phyloP scores from a whole-genome alignment of 2,797 vertebrate genomes.

The Gobionotothen gibberifrons region DNA sequence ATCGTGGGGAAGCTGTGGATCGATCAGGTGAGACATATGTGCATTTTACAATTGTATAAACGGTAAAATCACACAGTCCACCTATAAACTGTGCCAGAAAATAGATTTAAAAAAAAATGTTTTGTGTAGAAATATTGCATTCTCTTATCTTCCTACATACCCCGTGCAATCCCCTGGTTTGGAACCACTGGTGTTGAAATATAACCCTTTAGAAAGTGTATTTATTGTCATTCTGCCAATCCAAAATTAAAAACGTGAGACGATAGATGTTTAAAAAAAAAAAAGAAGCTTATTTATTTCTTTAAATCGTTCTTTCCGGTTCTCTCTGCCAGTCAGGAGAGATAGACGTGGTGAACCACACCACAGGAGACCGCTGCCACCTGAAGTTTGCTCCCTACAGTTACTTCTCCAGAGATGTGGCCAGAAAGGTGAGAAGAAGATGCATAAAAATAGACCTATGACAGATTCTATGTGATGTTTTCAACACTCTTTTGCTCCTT shows the following conservation, averaged over 20 bases:
- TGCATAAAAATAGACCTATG: background rate
- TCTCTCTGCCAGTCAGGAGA: slow-evolving; percentile 90
- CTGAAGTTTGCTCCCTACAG: slow-evolving; percentile 98
- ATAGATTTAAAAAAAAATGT: too few species aligned
- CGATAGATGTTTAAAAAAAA: too few species aligned
- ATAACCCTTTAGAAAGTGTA: too few species aligned
- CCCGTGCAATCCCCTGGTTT: too few species aligned
- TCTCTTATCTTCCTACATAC: too few species aligned
- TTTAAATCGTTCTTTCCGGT: background rate
- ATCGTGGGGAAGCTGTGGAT: slow-evolving; percentile 98
- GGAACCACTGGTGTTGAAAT: too few species aligned
- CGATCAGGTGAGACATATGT: slow-evolving; percentile 89
- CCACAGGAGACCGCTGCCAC: slow-evolving; percentile 94
- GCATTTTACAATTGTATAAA: too few species aligned
- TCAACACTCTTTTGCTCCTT: background rate
- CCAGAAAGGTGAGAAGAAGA: slow-evolving; percentile 88
- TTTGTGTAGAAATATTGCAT: too few species aligned
- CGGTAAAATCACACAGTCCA: too few species aligned
- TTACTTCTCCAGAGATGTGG: slow-evolving; percentile 95
- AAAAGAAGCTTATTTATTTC: background rate
- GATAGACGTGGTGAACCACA: slow-evolving; percentile 95
- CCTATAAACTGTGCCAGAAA: too few species aligned
- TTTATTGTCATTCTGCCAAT: background rate
- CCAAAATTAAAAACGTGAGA: background rate
- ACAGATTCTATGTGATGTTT: too few species aligned